Base-by-base conservation (phyloP, 2,797 vertebrate genomes). In the Enteromius trimaculatus region DNA sequence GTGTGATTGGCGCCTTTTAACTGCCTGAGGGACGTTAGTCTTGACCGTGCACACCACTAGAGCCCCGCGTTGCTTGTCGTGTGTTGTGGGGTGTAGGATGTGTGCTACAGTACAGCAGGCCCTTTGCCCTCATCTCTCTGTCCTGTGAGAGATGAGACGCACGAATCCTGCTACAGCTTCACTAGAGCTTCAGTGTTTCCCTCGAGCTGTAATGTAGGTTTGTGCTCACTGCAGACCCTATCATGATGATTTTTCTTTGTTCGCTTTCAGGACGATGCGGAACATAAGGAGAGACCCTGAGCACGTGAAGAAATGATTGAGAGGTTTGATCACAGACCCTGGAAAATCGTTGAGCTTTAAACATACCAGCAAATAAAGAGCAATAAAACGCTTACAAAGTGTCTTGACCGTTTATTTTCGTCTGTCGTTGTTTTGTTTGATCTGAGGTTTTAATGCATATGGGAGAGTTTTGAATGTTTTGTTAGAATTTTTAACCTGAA, bases 71-170 rank as follows among this genome's bases (percentile, higher is more conserved):
- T 70, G 51, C 66, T 34, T 16, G 19, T 42, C 14, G 42, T 78
- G 51, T 6, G 47, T n/a, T 60, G 79, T 47, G 37, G 79, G 79
- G 79, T 44, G 79, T 44, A 80, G 23, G 51, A 44, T 37, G 49
- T 71, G 79, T 80, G 79, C 66, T 19, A 80, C 66, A 80, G 34
- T 19, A 71, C n/a, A 31, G 79, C 79, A 44, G 37, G 66, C 0
- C 44, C 66, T 71, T 10, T n/a, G 9, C 17, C 7, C 17, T 71
- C 66, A n/a, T 16, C 51, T 69, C 51, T 80, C 66, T 60, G 66
- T 31, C 13, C 51, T 47, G 2, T 60, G 51, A 80, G 66, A 71
- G 51, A 10, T 10, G 66, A 60, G 51, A 31, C 7, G 1, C 58
- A 3, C 5, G 58, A 51, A 71, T 44, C 66, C 79, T 47, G 79